Percentiles rank a stretch among this genome's conserved stretches.
These are phyloP conservation scores for Anoplolepis gracilipes DNA, from an alignment of 1,140 invertebrate genomes.

Conservation along the genomic window DNA sequence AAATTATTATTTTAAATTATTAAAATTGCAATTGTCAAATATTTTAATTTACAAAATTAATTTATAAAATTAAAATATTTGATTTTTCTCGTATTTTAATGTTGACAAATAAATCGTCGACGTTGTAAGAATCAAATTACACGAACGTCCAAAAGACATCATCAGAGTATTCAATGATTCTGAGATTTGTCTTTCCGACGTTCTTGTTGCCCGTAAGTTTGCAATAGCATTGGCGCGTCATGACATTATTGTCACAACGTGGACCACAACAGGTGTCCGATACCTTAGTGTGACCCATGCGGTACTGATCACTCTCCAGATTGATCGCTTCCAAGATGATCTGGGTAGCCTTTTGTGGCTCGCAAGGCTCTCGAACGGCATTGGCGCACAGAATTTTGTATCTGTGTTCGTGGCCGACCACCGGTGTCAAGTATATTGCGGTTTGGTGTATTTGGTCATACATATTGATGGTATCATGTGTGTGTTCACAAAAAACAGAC, in stretches of 20 bases:
- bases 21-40: background rate
- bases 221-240: background rate
- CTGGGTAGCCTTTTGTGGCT: constrained; percentile 93
- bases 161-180: background rate
- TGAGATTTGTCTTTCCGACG: background rate
- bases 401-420: constrained; percentile 87
- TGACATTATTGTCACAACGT: constrained; percentile 31
- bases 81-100: background rate
- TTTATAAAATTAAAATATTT: background rate
- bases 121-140: background rate
- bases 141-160: background rate
- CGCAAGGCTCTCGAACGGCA: constrained; percentile 90
- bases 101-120: constrained; percentile 47
- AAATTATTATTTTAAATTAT: background rate
- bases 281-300: constrained; percentile 99
- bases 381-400: constrained; percentile 97
- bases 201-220: background rate
- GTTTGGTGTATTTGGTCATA: constrained; percentile 24
- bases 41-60: background rate
- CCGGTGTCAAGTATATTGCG: constrained; percentile 55
- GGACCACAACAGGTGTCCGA: constrained; percentile 77
- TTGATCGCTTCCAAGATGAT: constrained; percentile 95
- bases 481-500: constrained; percentile 73
- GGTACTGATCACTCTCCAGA: constrained; percentile 96
- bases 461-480: constrained; percentile 27